Percentiles rank a stretch among this genome's conserved stretches.
Conservation (phyloP, 2,797 vertebrate genomes). For the Florisuga fusca region DNA sequence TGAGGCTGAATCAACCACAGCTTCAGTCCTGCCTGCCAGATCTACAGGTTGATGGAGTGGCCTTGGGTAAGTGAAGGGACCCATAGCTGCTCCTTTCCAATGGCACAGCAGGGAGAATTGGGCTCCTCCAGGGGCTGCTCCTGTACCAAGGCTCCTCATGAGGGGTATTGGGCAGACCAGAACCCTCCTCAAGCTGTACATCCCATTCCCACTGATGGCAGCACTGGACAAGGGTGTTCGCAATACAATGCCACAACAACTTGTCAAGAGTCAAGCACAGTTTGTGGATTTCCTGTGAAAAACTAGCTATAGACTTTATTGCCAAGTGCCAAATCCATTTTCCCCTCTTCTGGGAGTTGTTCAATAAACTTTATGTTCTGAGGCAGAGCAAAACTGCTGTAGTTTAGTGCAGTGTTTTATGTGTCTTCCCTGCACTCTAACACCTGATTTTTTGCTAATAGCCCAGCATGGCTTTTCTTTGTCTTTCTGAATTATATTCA, state of each 20-base stretch:
- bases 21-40: accelerated
- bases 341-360: constrained; percentile 38
- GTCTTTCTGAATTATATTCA: constrained; percentile 8
- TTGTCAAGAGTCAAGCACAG: neutral
- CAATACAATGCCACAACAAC: neutral
- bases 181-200: accelerated
- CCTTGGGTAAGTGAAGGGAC: neutral
- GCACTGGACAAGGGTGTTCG: neutral
- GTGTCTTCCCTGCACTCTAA: neutral
- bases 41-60: neutral
- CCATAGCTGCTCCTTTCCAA: neutral
- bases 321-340: constrained; percentile 33
- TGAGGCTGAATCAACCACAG: neutral
- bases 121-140: neutral
- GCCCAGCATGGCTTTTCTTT: neutral
- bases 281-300: constrained; percentile 7
- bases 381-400: neutral
- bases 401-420: constrained; percentile 54
- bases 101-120: neutral
- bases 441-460: constrained; percentile 41
- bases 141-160: neutral
- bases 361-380: constrained; percentile 53
- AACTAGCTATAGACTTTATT: constrained; percentile 37
- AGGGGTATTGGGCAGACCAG: neutral
- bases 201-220: accelerated